Evolutionary conservation across 2,888 invertebrate genomes (phyloP).

Genomic region (Sepiola atlantica): DNA sequence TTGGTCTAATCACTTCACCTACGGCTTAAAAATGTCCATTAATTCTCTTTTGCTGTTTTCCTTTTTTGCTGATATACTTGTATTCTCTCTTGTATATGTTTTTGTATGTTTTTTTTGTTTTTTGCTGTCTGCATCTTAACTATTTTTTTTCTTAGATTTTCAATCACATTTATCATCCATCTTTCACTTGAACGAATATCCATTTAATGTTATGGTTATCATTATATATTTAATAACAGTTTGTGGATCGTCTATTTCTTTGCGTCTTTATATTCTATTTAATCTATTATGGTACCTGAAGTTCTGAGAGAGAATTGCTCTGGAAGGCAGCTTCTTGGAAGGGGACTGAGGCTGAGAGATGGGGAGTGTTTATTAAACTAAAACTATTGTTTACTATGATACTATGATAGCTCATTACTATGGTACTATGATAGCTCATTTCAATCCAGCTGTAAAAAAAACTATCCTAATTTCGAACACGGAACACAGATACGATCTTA

Average conservation of each 20-base stretch:
- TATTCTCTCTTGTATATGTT: background rate
- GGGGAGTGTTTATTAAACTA: too few species aligned
- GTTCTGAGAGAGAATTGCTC: too few species aligned
- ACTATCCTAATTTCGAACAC: too few species aligned
- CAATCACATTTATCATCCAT: background rate
- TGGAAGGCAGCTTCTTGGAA: too few species aligned
- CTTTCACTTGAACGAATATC: background rate
- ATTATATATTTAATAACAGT: background rate
- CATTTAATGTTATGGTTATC: background rate
- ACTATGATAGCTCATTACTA: too few species aligned
- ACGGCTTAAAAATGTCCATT: background rate
- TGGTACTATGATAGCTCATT: too few species aligned
- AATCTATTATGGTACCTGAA: too few species aligned
- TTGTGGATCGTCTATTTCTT: background rate
- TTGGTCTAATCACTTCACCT: background rate
- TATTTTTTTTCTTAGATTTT: background rate
- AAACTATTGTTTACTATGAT: too few species aligned
- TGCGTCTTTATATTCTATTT: too few species aligned
- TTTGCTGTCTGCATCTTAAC: background rate
- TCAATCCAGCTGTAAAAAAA: too few species aligned
- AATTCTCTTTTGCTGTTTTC: background rate
- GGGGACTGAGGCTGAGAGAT: too few species aligned
- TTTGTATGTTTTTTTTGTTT: background rate
- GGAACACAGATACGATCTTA: too few species aligned
- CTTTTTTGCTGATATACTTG: background rate